phyloP scores from a whole-genome alignment of 1,140 invertebrate species.

The Drosophila tristis region DNA sequence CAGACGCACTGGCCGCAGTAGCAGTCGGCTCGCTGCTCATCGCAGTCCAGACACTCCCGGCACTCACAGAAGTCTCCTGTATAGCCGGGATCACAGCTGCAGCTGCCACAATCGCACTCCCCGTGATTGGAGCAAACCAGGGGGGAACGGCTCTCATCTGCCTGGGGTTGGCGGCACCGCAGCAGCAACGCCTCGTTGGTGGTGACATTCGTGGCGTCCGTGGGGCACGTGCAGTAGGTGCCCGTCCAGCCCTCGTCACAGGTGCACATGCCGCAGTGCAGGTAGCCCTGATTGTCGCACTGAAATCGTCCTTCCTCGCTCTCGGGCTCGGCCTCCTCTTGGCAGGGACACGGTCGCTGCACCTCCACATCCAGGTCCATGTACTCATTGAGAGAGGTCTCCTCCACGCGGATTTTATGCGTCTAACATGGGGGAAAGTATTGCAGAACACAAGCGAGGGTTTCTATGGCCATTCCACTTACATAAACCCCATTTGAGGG shows the following conservation, averaged over 20 bases:
- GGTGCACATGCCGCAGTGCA: conserved; percentile 86
- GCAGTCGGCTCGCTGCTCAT: conserved; percentile 87
- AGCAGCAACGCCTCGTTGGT: conserved; percentile 83
- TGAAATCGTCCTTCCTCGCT: conserved; percentile 52
- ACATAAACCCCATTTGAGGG: conserved; percentile 84
- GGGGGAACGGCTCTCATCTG: background rate
- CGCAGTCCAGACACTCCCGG: conserved; percentile 84
- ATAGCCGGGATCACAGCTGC: conserved; percentile 85
- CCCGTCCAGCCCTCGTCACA: conserved; percentile 87
- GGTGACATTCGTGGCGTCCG: conserved; percentile 82
- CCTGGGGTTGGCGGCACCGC: conserved; percentile 72
- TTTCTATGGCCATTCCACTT: conserved; percentile 9
- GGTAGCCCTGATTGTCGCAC: conserved; percentile 83
- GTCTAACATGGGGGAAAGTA: conserved; percentile 12
- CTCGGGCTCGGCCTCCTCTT: conserved; percentile 38
- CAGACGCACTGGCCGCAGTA: conserved; percentile 92
- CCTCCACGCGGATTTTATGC: conserved; percentile 71
- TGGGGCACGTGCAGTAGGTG: conserved; percentile 85
- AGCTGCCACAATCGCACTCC: conserved; percentile 85
- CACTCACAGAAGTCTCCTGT: conserved; percentile 86
- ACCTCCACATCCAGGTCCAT: conserved; percentile 80
- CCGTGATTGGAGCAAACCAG: conserved; percentile 79
- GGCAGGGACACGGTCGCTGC: conserved; percentile 75
- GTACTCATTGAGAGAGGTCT: conserved; percentile 80
- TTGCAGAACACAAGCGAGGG: background rate